Conservation (phyloP, 92 coral and sea anemone genomes). For the Bergia sp. region DNA sequence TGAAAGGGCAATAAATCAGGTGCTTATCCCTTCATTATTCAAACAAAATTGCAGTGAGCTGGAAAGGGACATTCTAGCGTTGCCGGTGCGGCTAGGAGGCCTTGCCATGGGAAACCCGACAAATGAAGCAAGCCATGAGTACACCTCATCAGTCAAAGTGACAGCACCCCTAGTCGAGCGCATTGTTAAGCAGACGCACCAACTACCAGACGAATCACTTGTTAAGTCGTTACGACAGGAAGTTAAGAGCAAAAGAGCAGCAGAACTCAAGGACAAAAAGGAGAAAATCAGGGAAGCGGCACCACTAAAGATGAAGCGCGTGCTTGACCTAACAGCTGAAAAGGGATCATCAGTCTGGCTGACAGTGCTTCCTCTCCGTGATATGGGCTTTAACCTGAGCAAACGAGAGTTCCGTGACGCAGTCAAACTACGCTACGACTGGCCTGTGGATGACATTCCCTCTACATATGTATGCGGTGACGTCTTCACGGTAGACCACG, state of each 20-base stretch:
- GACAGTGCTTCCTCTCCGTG: constrained; percentile 48
- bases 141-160: constrained; percentile 27
- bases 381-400: constrained; percentile 37
- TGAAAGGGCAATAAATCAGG: constrained; percentile 13
- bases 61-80: too few species aligned
- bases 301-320: constrained; percentile 48
- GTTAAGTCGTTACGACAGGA: constrained; percentile 44
- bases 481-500: constrained; percentile 29
- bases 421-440: constrained; percentile 37
- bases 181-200: constrained; percentile 50
- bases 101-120: constrained; percentile 20
- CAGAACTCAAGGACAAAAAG: constrained; percentile 34
- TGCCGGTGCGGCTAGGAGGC: constrained; percentile 5
- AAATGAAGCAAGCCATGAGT: constrained; percentile 18
- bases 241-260: constrained; percentile 48
- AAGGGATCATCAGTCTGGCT: constrained; percentile 60
- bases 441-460: constrained; percentile 41
- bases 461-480: constrained; percentile 41
- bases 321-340: constrained; percentile 38
- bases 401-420: constrained; percentile 47
- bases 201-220: constrained; percentile 55
- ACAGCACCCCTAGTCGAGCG: constrained; percentile 41
- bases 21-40: constrained; percentile 23
- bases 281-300: constrained; percentile 34
- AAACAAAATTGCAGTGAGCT: constrained; percentile 35